Base-by-base conservation (phyloP, 2,113 vertebrate genomes). In the Daboia siamensis region DNA sequence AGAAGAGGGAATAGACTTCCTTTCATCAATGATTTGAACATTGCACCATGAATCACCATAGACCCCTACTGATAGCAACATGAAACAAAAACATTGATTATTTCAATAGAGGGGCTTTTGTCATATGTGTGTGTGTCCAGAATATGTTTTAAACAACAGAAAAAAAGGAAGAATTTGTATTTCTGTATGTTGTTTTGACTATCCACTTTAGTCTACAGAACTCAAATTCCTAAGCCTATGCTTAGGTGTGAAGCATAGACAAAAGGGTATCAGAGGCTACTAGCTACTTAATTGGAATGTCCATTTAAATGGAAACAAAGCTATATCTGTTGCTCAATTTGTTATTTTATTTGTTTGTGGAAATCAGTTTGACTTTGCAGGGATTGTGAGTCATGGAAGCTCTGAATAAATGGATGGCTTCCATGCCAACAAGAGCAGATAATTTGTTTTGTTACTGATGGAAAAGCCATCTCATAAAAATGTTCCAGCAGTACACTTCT, bases 381-480 rank as follows among this genome's bases (percentile, higher is more conserved):
- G 92, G 90, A 59, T 55, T n/a, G 2, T 21, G 29, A 91, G 0
- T 92, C 26, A 3, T 5, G 85, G 90, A 23, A 61, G 23, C 80
- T 74, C 88, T 90, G 24, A 80, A 54, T 61, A 64, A 89, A 61
- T 61, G 23, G 23, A 92, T 90, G 91, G 3, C 1, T 0, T 90
- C 91, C 90, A 24, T 52, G 52, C 17, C 90, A 93, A 87, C 6
- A 93, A 46, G 90, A 92, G 54, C 0, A 17, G 0, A 20, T 69
- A 39, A 74, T 29, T 1, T 55, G 9, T 0, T 0, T 17, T 64
- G 51, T 93, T 90, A 56, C 48, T 90, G 59, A 69, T 21, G 61
- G 55, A 88, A 88, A 90, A 64, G 48, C n/a, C 54, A 93, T 90
- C 23, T 86, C 93, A 59, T 90, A 92, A 1, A 48, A 2, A 21